A percentile compares a stretch with the other conserved stretches of the same genome.
phyloP scores from a whole-genome alignment of 2,113 vertebrate genomes.

The Solenodon paradoxus region DNA sequence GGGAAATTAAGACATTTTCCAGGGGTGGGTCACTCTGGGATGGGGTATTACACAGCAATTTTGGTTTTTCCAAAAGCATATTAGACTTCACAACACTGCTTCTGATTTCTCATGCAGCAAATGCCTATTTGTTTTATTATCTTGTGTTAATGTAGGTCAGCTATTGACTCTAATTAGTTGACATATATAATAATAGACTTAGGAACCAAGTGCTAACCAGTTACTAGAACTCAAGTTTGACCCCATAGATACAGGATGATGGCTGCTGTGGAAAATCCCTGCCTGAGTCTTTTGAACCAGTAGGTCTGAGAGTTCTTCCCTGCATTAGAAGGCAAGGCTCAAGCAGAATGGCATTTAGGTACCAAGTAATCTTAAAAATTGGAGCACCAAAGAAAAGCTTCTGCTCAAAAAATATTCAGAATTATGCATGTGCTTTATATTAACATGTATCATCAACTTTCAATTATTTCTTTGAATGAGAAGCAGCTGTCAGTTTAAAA shows the following conservation, averaged over 20 bases:
- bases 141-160: conserved; percentile 74
- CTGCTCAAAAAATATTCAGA: background rate
- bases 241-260: conserved; percentile 22
- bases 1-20: conserved; percentile 74
- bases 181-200: conserved; percentile 72
- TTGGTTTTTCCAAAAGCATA: conserved; percentile 71
- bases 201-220: conserved; percentile 62
- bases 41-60: conserved; percentile 64
- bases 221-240: conserved; percentile 67
- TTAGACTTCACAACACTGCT: conserved; percentile 53
- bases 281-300: conserved; percentile 36
- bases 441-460: background rate
- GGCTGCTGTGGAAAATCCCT: conserved; percentile 40
- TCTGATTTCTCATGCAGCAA: conserved; percentile 61
- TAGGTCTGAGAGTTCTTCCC: background rate
- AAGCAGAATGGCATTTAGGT: background rate
- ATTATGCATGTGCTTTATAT: background rate
- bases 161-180: conserved; percentile 72
- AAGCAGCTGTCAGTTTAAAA: background rate
- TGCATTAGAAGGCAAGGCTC: background rate
- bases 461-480: background rate
- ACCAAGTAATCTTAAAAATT: background rate
- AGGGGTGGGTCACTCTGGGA: conserved; percentile 60
- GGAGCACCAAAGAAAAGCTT: background rate
- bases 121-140: conserved; percentile 56